Evolutionary conservation across 2,888 invertebrate genomes (phyloP), one percentile per base, ranked within the genome.

Genomic region (Diadegma fenestrale): DNA sequence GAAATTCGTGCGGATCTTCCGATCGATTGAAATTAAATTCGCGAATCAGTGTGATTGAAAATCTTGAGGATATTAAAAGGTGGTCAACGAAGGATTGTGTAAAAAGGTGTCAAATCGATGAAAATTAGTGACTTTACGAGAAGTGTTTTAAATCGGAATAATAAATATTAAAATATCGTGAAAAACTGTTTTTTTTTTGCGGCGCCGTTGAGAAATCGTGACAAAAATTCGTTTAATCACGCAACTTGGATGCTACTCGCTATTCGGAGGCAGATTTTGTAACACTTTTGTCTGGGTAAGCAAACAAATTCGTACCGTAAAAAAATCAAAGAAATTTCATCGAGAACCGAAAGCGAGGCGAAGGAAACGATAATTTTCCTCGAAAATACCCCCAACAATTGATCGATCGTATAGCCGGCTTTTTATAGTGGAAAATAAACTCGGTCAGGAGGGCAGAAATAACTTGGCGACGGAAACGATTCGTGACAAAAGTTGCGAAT

Each of bases 201-300:
- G 68, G 4, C 30, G 14, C 51, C 76, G 63, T 37, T 19, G 69
- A 75, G 58, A n/a, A 19, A 7, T 37, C 66, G 30, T 71, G 64
- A 51, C 64, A 58, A 73, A 82, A 78, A 80, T 82, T 85, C 87
- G 76, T 79, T 86, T 82, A 45, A 80, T 76, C 84, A 48, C 84
- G 58, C 82, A 80, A 48, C 72, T 87, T 87, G 87, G 87, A 87
- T 87, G 86, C 87, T 78, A 87, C 86, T 54, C 75, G 82, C 82
- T 61, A 78, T 68, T 54, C 73, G 82, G 80, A 69, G 80, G 61
- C 80, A 68, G 71, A 41, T 48, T 19, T 79, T 58, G 19, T 85
- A 81, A 86, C 82, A 45, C 84, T 71, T 84, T 86, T 75, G 68
- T 82, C 72, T 81, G 84, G 87, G 87, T 87, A 87, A 87, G 87